Conservation (phyloP, 1,140 invertebrate genomes). For the Aphelenchoides besseyi region DNA sequence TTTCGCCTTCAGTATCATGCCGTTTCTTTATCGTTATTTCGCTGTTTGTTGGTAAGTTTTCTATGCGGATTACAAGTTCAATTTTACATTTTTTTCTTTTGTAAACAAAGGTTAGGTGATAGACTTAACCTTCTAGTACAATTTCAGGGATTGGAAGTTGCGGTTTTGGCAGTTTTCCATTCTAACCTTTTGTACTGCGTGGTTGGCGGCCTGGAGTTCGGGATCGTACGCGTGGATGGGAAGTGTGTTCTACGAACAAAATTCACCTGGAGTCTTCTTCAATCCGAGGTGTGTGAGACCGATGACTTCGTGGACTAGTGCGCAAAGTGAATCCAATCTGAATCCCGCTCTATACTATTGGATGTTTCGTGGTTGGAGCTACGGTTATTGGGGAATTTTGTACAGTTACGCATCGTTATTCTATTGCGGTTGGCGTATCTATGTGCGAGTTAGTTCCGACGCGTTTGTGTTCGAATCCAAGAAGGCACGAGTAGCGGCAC, state of each 20-base stretch:
- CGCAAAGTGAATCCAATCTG: neutral
- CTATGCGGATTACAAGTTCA: neutral
- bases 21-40: constrained; percentile 9
- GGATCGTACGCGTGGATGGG: neutral
- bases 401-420: neutral
- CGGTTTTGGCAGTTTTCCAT: neutral
- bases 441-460: neutral
- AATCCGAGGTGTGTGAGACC: neutral
- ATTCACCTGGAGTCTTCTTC: neutral
- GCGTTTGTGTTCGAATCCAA: neutral
- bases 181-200: neutral
- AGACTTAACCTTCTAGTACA: neutral
- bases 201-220: neutral
- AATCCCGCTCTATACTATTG: neutral
- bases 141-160: neutral
- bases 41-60: neutral
- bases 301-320: neutral
- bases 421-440: constrained; percentile 3
- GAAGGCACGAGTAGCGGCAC: neutral
- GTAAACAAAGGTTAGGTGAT: neutral
- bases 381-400: neutral
- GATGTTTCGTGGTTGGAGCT: neutral
- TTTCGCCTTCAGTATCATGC: neutral
- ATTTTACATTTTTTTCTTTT: neutral
- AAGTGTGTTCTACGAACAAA: neutral